Evolutionary conservation across 2,113 vertebrate species (phyloP).

Genomic region (Ibidorhyncha struthersii): DNA sequence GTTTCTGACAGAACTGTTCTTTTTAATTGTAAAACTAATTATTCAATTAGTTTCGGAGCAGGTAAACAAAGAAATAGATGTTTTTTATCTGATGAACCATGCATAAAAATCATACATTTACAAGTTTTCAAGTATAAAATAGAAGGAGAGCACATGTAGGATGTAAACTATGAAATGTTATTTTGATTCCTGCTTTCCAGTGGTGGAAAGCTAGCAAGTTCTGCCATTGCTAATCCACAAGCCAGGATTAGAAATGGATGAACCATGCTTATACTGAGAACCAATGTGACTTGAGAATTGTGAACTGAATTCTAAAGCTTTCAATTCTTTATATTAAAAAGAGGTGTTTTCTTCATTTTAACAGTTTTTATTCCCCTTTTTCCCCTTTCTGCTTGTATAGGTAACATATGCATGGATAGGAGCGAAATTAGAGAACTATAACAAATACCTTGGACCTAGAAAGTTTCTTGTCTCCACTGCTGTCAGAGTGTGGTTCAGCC

Average conservation of each 20-base stretch:
- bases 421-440: neutral
- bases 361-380: accelerated
- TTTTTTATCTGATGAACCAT: neutral
- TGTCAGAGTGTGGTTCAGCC: neutral
- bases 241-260: neutral
- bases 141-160: neutral
- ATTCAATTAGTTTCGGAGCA: neutral
- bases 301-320: neutral
- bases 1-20: neutral
- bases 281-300: neutral
- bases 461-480: neutral
- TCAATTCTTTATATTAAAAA: neutral
- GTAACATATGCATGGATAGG: neutral
- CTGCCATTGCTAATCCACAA: neutral
- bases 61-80: neutral
- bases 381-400: neutral
- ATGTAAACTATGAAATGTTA: neutral
- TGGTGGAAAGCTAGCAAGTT: neutral
- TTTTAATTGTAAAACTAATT: neutral
- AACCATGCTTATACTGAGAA: neutral
- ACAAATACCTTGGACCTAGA: neutral
- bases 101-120: neutral
- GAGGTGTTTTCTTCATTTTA: neutral
- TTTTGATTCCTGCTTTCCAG: neutral
- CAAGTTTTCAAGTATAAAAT: neutral